These are phyloP conservation scores for Acleris sparsana DNA, from an alignment of 2,888 invertebrate species.

Conservation along the genomic window DNA sequence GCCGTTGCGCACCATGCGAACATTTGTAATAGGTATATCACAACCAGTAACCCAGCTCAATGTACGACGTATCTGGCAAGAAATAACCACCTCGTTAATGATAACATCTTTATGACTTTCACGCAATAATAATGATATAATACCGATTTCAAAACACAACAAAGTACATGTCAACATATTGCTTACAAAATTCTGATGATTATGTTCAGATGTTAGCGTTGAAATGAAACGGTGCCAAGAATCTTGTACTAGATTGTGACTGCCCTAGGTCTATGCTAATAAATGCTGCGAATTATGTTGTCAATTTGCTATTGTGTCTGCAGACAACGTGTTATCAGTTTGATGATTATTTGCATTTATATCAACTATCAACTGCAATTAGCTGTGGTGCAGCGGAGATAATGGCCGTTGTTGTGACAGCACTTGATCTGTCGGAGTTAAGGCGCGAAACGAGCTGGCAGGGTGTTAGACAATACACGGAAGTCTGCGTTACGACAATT, in stretches of 20 bases:
- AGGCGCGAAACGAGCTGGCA: conserved; percentile 48
- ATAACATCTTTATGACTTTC: conserved; percentile 32
- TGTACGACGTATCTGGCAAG: conserved; percentile 17
- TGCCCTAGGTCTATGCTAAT: conserved; percentile 56
- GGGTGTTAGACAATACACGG: conserved; percentile 56
- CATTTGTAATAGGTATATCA: conserved; percentile 4
- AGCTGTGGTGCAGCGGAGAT: conserved; percentile 12
- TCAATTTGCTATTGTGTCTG: conserved; percentile 48
- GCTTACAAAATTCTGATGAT: conserved; percentile 48
- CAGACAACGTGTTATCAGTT: conserved; percentile 26
- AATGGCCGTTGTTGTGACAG: conserved; percentile 9
- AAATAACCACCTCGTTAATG: conserved; percentile 33
- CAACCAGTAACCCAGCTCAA: conserved; percentile 6
- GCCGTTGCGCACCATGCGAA: conserved; percentile 16
- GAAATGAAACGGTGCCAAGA: conserved; percentile 51
- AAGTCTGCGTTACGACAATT: conserved; percentile 56
- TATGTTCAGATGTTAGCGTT: conserved; percentile 40
- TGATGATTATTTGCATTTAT: conserved; percentile 23
- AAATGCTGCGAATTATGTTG: conserved; percentile 37
- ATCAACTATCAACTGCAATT: conserved; percentile 20
- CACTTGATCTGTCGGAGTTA: conserved; percentile 27
- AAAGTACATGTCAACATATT: conserved; percentile 45
- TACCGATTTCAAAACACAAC: conserved; percentile 48
- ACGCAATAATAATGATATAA: conserved; percentile 42
- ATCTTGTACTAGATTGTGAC: conserved; percentile 51